Evolutionary conservation across 2,888 invertebrate genomes (phyloP), one percentile per base, ranked within the genome.

Genomic region (Papilio protenor): DNA sequence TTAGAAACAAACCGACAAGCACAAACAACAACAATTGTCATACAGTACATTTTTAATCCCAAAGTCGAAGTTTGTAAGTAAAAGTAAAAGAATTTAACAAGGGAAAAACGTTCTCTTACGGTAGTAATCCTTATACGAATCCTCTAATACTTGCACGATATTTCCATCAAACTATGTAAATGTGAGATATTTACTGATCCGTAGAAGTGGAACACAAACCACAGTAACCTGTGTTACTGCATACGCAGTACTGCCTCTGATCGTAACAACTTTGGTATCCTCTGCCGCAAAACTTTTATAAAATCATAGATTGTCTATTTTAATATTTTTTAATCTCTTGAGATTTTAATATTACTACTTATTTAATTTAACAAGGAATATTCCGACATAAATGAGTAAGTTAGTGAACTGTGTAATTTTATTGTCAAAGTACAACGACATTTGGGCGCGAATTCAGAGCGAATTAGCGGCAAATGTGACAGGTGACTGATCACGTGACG

Each of bases 391-490:
- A 66, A 10, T 71, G n/a, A 27, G 27, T 14, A 21, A 4, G 27
- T 27, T 18, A 23, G 21, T 8, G 23, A 14, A 5, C 61, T 16
- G 5, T 49, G 45, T 75, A 69, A 75, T 66, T 33, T 10, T 23
- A 55, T 76, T 45, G 23, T 4, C 3, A 21, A 59, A 55, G 11
- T 70, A 23, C n/a, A 33, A 5, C 21, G 69, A 45, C 6, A 55
- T 76, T 45, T 27, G 27, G 16, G 57, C 75, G 70, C 5, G 27
- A 61, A 61, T 11, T 70, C 59, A 16, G 33, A 49, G 16, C 21
- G 18, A 27, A 71, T 73, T 33, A 40, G 72, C 64, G 16, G 72
- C 77, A 77, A 77, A 73, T 77, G 55, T 73, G 77, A 77, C 73
- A 77, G 49, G 40, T 47, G 72, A 72, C 52, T 52, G 55, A 52